phyloP scores from a whole-genome alignment of 2,113 vertebrate species.

The Pelobates fuscus region DNA sequence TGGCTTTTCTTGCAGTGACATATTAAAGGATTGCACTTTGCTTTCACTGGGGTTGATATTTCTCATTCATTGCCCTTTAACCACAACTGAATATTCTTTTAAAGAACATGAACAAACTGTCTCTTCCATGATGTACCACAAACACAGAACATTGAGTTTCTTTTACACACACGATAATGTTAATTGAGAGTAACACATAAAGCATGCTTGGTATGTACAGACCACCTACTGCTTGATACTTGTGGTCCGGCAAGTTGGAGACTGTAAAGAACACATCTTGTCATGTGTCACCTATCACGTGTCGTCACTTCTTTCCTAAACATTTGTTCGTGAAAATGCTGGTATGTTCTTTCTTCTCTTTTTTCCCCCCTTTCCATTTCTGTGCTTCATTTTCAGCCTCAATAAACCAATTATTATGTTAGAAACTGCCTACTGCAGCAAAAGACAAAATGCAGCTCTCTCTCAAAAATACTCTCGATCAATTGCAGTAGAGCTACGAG shows the following conservation, averaged over 20 bases:
- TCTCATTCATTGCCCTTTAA: not conserved
- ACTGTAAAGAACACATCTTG: constrained; percentile 14
- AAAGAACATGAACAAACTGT: not conserved
- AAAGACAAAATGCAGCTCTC: too few relatives aligned
- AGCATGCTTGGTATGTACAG: constrained; percentile 11
- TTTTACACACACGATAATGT: not conserved
- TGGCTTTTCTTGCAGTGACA: too few relatives aligned
- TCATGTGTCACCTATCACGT: constrained; percentile 20
- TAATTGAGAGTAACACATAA: not conserved
- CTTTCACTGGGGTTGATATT: not conserved
- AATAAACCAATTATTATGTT: constrained; percentile 21
- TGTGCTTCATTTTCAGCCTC: not conserved
- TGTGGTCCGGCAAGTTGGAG: not conserved
- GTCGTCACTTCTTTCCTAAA: constrained; percentile 4
- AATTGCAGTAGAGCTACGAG: too few relatives aligned
- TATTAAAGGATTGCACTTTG: too few relatives aligned
- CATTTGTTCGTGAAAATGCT: not conserved
- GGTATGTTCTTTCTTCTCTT: not conserved
- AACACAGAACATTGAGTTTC: not conserved
- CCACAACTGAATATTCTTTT: not conserved
- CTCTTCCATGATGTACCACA: not conserved
- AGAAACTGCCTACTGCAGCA: not conserved
- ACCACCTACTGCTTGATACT: constrained; percentile 14
- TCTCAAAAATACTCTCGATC: too few relatives aligned
- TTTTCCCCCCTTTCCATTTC: not conserved